Base-by-base conservation (phyloP, 2,113 vertebrate species). In the Pleuronectes platessa region DNA sequence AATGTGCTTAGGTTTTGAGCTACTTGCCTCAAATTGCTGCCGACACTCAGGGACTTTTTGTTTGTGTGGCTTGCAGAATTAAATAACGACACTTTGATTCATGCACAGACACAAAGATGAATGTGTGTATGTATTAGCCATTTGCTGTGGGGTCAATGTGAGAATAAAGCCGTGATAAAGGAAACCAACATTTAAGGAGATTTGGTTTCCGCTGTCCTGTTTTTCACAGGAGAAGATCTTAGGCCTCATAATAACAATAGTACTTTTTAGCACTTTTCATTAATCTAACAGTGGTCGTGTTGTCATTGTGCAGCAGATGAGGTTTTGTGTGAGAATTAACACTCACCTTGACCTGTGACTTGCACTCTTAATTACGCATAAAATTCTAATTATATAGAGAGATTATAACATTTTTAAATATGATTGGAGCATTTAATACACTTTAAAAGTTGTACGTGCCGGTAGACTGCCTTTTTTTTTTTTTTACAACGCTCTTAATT, bases 351-450 rank as follows among this genome's bases (percentile, higher is more conserved):
- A 95, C 93, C 93, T 93, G 88, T 86, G 91, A 86, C 91, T 86
- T 76, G 74, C 89, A 84, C 85, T 92, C 87, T 91, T 93, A 91
- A 95, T 93, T 94, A 94, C 86, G 90, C 89, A 88, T 90, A 88
- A 91, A 94, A 92, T 94, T 94, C 92, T 95, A 94, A 94, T 95
- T 95, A 95, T 93, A 93, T 89, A 84, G 90, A 92, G 91, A 93
- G 93, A 95, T 95, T 95, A 94, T 90, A 88, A 91, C 86, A 70
- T 93, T 94, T 63, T 93, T 89, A 94, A 94, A 94, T 93, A 94
- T 94, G 94, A 94, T 94, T 94, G 94, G 92, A 90, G 91, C 93
- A 93, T 94, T 95, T 95, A 95, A 95, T 94, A 93, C 93, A 94
- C 94, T 94, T 94, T 94, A 94, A 94, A 94, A 94, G 92, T 94